Base-by-base conservation (phyloP, 2,113 vertebrate species). In the Gymnocephalus cernua region DNA sequence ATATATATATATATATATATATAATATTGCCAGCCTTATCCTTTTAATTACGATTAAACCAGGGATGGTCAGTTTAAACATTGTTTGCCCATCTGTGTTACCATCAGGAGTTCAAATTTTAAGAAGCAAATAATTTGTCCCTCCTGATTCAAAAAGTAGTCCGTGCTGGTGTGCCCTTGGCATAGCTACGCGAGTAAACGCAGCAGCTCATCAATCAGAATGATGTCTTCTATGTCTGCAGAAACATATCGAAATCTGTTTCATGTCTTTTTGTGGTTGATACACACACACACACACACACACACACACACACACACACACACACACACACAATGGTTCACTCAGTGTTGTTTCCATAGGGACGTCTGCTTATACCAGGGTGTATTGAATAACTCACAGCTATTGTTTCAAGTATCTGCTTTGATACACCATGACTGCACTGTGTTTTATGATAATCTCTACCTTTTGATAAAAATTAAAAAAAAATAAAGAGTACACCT, bases 271-370 rank as follows among this genome's bases (percentile, higher is more conserved):
- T 80, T 78, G 67, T 53, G 79, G 45, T 53, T 82, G 82, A 86
- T 68, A 61, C 48, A 77, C 62, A 38, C 14, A 27, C 56, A 27
- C 54, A 63, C 69, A 27, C 56, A 27, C 54, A 63, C 69, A 74
- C 85, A 76, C 57, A 4, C 38, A 41, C 38, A 41, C 38, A 29
- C 29, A 29, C 29, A 29, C 29, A 29, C 29, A 29, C 29, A 57
- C 14, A 13, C 6, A 45, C 48, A 68, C 76, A 77, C 83, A 72
- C 58, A 7, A 50, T 63, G 27, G 80, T 76, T 85, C 82, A 83
- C 56, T 62, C 58, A 18, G 76, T 76, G 82, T 90, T 3, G 85
- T 90, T 84, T 84, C 87, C 87, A 86, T 86, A 69, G 84, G 74
- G 80, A 88, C 23, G 11, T 79, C 57, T 88, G 86, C 83, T 91